Conservation (phyloP, 92 coral and sea anemone species). For the Actinernus sp. region DNA sequence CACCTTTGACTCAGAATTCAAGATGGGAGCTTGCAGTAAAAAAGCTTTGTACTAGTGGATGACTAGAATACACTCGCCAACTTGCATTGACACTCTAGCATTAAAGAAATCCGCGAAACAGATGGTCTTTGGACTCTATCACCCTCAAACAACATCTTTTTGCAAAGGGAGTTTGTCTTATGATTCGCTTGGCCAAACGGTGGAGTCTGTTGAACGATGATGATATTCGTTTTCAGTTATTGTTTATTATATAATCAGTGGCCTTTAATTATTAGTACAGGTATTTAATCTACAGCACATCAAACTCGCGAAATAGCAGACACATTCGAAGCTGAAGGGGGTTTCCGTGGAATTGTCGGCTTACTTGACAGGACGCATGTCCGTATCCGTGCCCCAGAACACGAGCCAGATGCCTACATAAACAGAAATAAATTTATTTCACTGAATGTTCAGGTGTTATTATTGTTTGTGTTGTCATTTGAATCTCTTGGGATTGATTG, state of each 20-base stretch:
- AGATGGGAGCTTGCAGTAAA: too few species aligned
- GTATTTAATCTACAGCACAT: conserved; percentile 16
- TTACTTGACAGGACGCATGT: conserved; percentile 23
- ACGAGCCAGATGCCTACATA: conserved; percentile 46
- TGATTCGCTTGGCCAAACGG: conserved; percentile 60
- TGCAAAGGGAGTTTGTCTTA: too few species aligned
- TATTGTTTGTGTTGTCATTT: too few species aligned
- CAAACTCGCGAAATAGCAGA: conserved; percentile 14
- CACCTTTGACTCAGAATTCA: too few species aligned
- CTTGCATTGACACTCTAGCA: too few species aligned
- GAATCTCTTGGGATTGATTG: too few species aligned
- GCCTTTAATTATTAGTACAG: background rate
- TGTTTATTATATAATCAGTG: background rate
- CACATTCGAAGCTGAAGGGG: conserved; percentile 30
- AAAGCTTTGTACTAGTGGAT: too few species aligned
- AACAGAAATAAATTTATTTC: conserved; percentile 23
- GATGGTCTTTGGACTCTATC: too few species aligned
- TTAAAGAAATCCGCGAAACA: too few species aligned
- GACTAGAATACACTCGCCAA: too few species aligned
- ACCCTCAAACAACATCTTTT: too few species aligned
- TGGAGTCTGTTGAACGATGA: conserved; percentile 11
- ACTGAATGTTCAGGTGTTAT: conserved; percentile 17
- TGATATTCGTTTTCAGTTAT: conserved; percentile 1
- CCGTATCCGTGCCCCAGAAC: conserved; percentile 24
- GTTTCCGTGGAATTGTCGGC: conserved; percentile 41